These are phyloP conservation scores for Beaufortia kweichowensis DNA, from an alignment of 2,113 vertebrate genomes.

Conservation along the genomic window DNA sequence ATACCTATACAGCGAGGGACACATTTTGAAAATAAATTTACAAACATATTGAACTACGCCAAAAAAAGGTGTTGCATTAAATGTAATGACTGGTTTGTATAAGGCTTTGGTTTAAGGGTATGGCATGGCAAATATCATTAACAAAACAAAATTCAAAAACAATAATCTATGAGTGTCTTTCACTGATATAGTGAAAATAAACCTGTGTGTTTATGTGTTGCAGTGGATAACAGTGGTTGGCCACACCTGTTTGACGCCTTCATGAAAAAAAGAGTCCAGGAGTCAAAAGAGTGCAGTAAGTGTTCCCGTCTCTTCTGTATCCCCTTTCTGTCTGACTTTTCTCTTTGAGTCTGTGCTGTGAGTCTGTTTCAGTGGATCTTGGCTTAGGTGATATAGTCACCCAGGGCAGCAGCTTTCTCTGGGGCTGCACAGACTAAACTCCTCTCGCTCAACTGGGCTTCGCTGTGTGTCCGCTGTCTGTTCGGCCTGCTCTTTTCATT, in stretches of 20 bases:
- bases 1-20: no score
- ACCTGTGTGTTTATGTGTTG: conserved; percentile 18
- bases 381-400: not conserved
- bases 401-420: no score
- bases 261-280: conserved; percentile 56
- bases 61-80: no score
- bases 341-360: not conserved
- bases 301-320: conserved; percentile 3
- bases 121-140: no score
- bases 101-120: no score
- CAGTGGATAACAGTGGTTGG: conserved; percentile 72
- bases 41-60: no score
- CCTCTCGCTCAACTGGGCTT: no score
- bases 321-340: not conserved
- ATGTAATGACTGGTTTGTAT: no score
- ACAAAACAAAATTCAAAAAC: not conserved
- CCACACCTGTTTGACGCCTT: conserved; percentile 63
- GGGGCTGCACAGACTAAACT: no score
- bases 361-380: not conserved
- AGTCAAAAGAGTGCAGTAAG: conserved; percentile 66
- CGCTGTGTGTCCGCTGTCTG: no score
- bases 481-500: no score
- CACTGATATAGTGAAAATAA: not conserved
- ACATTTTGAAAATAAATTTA: no score
- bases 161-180: not conserved